Conservation (phyloP, 2,888 invertebrate genomes). For the Drosophila birchii region DNA sequence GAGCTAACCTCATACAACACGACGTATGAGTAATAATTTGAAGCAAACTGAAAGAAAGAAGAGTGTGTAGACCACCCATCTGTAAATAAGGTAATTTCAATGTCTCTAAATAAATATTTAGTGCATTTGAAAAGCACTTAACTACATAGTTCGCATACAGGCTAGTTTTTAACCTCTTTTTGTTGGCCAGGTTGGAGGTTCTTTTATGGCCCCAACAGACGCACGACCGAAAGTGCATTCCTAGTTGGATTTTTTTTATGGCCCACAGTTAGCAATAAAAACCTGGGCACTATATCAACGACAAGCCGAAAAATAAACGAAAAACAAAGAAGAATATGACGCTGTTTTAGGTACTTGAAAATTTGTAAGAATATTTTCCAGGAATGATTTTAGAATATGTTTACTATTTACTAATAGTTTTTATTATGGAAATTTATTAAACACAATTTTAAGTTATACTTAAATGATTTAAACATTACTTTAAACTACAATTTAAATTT, state of each 20-base stretch:
- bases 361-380: slow-evolving; percentile 2
- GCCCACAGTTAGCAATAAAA: slow-evolving; percentile 28
- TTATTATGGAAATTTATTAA: neutral
- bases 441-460: neutral
- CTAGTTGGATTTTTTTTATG: slow-evolving; percentile 25
- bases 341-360: neutral
- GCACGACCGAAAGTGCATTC: slow-evolving; percentile 23
- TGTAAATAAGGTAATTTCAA: neutral
- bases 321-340: neutral
- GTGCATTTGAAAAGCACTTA: neutral
- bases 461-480: too few species aligned
- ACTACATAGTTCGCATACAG: neutral
- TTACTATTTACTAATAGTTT: neutral
- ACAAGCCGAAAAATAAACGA: slow-evolving; percentile 3
- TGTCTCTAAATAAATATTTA: slow-evolving; percentile 8
- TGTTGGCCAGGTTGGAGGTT: neutral
- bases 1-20: neutral
- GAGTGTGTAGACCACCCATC: neutral
- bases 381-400: neutral
- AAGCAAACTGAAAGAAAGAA: neutral
- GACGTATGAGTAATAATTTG: neutral
- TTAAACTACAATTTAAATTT: too few species aligned
- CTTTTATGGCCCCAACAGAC: slow-evolving; percentile 15
- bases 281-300: neutral
- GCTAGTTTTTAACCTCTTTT: neutral